Conservation (phyloP, 2,797 vertebrate species). For the Steatocranus sp. region DNA sequence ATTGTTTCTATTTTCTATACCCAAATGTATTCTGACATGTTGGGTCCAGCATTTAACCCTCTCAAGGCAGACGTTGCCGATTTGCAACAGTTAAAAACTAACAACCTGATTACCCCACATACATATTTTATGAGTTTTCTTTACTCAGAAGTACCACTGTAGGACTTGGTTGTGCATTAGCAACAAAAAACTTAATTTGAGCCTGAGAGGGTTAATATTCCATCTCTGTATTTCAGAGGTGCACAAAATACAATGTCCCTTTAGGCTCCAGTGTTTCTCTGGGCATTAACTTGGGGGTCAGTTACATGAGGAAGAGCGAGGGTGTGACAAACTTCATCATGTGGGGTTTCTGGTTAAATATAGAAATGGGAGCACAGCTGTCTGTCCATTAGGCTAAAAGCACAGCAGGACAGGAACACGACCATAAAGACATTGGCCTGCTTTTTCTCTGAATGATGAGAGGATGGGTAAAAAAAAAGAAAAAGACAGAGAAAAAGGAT, state of each 20-base stretch:
- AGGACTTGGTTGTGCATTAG: no score
- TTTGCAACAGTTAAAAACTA: no score
- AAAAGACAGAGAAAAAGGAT: neutral
- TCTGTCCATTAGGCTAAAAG: conserved; percentile 65
- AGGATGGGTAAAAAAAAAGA: neutral
- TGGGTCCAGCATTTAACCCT: fast-evolving
- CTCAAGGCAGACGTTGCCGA: no score
- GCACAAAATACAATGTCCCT: neutral
- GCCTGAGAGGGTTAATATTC: no score
- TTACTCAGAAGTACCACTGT: no score
- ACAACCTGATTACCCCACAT: no score
- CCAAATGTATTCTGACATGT: neutral
- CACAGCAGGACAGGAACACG: conserved; percentile 26
- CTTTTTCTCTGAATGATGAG: neutral
- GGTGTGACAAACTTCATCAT: conserved; percentile 52
- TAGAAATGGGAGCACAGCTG: conserved; percentile 68
- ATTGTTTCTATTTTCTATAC: neutral
- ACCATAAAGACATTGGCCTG: neutral
- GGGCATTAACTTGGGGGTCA: neutral
- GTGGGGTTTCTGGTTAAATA: conserved; percentile 50
- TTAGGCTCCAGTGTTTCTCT: neutral
- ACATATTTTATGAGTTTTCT: no score
- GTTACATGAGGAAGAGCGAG: neutral
- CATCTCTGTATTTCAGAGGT: neutral
- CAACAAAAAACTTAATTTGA: no score